These are phyloP conservation scores for Tetrapedia diversipes DNA, from an alignment of 2,888 invertebrate species.

Conservation along the genomic window DNA sequence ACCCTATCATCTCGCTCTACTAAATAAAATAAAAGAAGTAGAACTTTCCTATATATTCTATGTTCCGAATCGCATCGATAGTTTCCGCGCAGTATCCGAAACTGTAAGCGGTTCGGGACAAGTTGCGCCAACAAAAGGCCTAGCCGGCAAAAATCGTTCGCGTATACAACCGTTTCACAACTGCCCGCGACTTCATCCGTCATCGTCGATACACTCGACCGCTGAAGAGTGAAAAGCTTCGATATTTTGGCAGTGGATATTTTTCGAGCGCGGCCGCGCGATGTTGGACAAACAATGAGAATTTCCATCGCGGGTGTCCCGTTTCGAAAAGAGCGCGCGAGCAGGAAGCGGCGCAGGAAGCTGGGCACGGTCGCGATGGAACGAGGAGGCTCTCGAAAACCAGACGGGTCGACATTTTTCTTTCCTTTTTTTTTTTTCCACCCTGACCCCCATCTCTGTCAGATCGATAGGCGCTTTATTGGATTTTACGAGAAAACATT, in stretches of 20 bases:
- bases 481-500: constrained; percentile 57
- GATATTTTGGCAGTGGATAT: constrained; percentile 20
- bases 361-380: constrained; percentile 5
- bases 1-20: too few relatives aligned
- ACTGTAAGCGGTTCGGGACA: not conserved
- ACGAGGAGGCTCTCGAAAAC: constrained; percentile 34
- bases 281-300: constrained; percentile 33
- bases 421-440: not conserved
- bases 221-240: not conserved
- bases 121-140: not conserved
- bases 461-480: constrained; percentile 63
- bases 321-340: constrained; percentile 17
- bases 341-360: constrained; percentile 19
- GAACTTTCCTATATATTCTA: not conserved
- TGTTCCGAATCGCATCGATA: too few relatives aligned
- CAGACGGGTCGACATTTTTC: constrained; percentile 42
- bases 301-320: constrained; percentile 4
- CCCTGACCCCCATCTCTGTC: not conserved
- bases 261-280: constrained; percentile 12
- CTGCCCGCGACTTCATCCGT: constrained; percentile 1
- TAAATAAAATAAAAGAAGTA: too few relatives aligned
- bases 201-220: constrained; percentile 2
- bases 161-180: not conserved
- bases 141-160: not conserved
- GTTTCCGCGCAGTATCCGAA: not conserved